A percentile compares a stretch with the other conserved stretches of the same genome.
phyloP scores from a whole-genome alignment of 2,797 vertebrate genomes.

The Gambelia wislizenii region DNA sequence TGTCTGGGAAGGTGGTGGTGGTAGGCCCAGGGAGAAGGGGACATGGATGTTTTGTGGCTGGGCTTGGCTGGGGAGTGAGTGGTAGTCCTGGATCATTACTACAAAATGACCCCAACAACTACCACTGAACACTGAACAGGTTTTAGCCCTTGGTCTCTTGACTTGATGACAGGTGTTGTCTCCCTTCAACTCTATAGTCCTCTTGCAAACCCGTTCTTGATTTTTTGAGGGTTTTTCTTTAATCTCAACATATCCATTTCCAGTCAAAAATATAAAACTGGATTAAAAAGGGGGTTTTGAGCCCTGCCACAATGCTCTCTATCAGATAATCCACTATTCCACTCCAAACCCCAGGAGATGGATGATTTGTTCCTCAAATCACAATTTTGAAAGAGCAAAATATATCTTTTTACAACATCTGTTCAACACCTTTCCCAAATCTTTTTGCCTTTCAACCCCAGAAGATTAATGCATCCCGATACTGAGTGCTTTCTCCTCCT shows the following conservation, averaged over 20 bases:
- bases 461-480: slow-evolving; percentile 15
- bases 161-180: too few relatives aligned
- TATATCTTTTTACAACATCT: slow-evolving; percentile 26
- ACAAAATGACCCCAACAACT: too few relatives aligned
- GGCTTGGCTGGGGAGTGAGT: too few relatives aligned
- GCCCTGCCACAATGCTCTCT: not conserved
- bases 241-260: not conserved
- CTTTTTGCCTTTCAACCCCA: slow-evolving; percentile 12
- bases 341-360: not conserved
- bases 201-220: not conserved
- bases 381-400: not conserved
- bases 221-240: not conserved
- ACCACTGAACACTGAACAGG: too few relatives aligned
- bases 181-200: not conserved
- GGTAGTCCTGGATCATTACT: too few relatives aligned
- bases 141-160: too few relatives aligned
- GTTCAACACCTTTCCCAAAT: not conserved
- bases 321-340: not conserved
- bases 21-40: too few relatives aligned
- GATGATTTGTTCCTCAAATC: not conserved
- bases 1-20: too few relatives aligned
- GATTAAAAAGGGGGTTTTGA: not conserved
- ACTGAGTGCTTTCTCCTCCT: slow-evolving; percentile 5
- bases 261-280: not conserved
- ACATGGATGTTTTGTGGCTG: too few relatives aligned